Evolutionary conservation across 1,140 invertebrate genomes (phyloP).

Genomic region (Hestina assimilis): DNA sequence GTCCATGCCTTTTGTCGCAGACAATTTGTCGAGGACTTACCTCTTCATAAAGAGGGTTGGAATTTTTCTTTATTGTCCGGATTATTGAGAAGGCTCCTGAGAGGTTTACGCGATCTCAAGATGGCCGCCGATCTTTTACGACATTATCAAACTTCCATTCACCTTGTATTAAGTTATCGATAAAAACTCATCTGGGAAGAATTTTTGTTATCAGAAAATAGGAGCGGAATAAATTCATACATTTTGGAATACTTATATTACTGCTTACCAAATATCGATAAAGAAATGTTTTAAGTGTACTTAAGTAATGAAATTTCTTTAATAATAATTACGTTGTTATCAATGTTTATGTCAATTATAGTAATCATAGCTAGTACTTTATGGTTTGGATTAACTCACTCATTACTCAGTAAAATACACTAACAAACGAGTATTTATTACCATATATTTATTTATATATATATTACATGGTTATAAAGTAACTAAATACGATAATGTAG

Average conservation of each 20-base stretch:
- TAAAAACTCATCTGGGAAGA: slow-evolving; percentile 26
- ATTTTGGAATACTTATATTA: background rate
- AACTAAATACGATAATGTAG: too few relatives aligned
- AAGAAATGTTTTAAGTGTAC: background rate
- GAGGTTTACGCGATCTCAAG: slow-evolving; percentile 72
- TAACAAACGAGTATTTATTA: too few relatives aligned
- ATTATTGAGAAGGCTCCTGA: slow-evolving; percentile 69
- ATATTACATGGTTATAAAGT: too few relatives aligned
- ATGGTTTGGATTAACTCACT: too few relatives aligned
- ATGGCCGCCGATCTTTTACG: slow-evolving; percentile 71
- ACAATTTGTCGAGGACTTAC: slow-evolving; percentile 77
- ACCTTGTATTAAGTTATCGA: slow-evolving; percentile 74
- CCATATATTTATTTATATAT: too few relatives aligned
- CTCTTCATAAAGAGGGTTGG: slow-evolving; percentile 75
- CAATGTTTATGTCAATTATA: too few relatives aligned
- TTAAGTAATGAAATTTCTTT: too few relatives aligned
- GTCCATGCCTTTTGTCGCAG: slow-evolving; percentile 39
- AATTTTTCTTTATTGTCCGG: slow-evolving; percentile 78
- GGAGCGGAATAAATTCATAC: slow-evolving; percentile 3
- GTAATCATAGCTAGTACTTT: too few relatives aligned
- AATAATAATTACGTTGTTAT: background rate
- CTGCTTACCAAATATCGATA: too few relatives aligned
- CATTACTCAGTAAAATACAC: too few relatives aligned
- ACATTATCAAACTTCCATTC: slow-evolving; percentile 71
- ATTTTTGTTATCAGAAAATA: slow-evolving; percentile 28